Conservation (phyloP, 1,140 invertebrate genomes). For the Drosophila asahinai region DNA sequence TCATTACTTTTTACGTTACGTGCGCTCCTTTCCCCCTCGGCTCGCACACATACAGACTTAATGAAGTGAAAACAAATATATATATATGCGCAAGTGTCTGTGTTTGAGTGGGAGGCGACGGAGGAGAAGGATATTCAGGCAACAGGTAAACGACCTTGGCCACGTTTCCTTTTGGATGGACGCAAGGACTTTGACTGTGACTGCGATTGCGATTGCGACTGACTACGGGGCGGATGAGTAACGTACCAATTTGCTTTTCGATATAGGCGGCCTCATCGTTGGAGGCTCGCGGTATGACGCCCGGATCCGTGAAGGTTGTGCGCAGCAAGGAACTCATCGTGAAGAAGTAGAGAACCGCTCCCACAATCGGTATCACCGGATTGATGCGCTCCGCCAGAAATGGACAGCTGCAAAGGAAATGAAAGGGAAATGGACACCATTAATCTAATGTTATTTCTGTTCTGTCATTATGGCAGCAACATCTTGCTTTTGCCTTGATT, state of each 20-base stretch:
- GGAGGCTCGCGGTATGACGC: slow-evolving; percentile 96
- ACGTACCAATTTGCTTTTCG: slow-evolving; percentile 93
- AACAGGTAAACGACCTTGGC: slow-evolving; percentile 78
- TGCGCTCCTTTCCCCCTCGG: slow-evolving; percentile 31
- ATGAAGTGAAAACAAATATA: slow-evolving; percentile 79
- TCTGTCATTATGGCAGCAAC: slow-evolving; percentile 23
- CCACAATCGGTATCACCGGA: slow-evolving; percentile 94
- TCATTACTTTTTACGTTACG: slow-evolving; percentile 77
- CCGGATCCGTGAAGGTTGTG: slow-evolving; percentile 97
- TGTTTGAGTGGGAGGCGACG: slow-evolving; percentile 33
- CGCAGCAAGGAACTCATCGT: slow-evolving; percentile 95
- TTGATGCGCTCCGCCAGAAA: slow-evolving; percentile 93
- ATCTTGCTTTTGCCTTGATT: slow-evolving; percentile 25
- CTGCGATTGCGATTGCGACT: neutral
- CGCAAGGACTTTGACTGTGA: slow-evolving; percentile 30
- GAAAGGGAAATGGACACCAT: slow-evolving; percentile 1
- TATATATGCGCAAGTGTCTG: slow-evolving; percentile 30
- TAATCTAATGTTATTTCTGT: slow-evolving; percentile 25
- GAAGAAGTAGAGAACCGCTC: slow-evolving; percentile 94
- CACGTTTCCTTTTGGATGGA: slow-evolving; percentile 62
- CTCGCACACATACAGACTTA: slow-evolving; percentile 54
- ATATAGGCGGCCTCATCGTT: slow-evolving; percentile 96
- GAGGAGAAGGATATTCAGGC: slow-evolving; percentile 50
- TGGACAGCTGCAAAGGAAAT: slow-evolving; percentile 90
- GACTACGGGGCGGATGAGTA: slow-evolving; percentile 2